These are phyloP conservation scores for Chroicocephalus ridibundus DNA, from an alignment of 2,113 vertebrate species.

Conservation along the genomic window DNA sequence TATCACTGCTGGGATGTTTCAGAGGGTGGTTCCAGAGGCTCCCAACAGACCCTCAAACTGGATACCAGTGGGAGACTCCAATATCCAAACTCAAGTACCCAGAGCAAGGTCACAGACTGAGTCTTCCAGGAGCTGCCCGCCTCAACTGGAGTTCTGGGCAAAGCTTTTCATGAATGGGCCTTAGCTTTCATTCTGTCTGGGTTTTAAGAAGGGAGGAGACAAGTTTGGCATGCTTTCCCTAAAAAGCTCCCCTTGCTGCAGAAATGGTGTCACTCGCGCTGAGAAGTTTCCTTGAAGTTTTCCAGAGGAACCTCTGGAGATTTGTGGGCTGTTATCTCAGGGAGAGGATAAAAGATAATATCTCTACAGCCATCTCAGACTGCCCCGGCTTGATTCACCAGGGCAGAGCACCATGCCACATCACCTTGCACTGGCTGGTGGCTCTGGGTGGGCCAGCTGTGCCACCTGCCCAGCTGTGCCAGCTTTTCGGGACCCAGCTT, in stretches of 20 bases:
- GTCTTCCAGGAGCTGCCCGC: background rate
- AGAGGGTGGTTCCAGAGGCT: background rate
- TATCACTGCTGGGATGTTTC: background rate
- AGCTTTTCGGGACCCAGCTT: background rate
- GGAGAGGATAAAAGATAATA: background rate
- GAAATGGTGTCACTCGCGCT: fast-evolving
- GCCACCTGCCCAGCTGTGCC: background rate
- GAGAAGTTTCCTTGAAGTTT: background rate
- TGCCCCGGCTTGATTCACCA: background rate
- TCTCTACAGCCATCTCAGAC: background rate
- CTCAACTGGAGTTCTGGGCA: background rate
- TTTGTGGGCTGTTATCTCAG: background rate
- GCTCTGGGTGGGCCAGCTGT: background rate
- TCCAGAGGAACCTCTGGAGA: background rate
- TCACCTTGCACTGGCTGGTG: background rate
- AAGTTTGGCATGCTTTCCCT: background rate
- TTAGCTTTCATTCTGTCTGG: background rate
- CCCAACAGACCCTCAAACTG: background rate
- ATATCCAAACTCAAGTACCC: too few relatives aligned
- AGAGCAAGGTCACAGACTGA: background rate
- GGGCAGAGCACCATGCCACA: background rate
- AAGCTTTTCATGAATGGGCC: background rate
- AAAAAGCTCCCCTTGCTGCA: background rate
- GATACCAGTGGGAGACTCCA: background rate
- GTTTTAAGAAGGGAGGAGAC: background rate